Conservation (phyloP, 64 coral and sea anemone genomes). For the Trachythela sp. region DNA sequence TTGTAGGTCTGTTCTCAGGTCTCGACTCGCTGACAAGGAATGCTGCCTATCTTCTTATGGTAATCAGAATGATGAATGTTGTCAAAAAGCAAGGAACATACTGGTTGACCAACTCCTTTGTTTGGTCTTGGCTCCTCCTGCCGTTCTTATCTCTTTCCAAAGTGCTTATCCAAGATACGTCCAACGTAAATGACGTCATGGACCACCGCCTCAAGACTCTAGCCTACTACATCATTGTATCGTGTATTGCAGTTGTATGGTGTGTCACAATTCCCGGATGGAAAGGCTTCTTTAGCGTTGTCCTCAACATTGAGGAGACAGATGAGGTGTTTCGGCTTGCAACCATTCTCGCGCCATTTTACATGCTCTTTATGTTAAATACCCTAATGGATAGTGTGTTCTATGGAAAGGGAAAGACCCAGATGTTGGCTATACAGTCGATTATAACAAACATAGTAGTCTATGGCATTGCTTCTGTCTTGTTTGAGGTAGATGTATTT, state of each 20-base stretch:
- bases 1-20: neutral
- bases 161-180: neutral
- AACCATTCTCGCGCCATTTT: neutral
- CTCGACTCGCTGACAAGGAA: constrained; percentile 13
- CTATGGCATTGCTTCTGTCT: neutral
- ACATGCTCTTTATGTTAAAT: neutral
- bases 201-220: neutral
- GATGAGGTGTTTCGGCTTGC: neutral
- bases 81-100: constrained; percentile 9
- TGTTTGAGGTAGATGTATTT: constrained; percentile 17
- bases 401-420: neutral
- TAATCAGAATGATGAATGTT: constrained; percentile 3
- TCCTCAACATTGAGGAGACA: neutral
- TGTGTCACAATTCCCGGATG: neutral
- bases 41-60: neutral
- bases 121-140: constrained; percentile 8
- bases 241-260: neutral
- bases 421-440: constrained; percentile 14
- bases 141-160: constrained; percentile 8
- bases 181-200: neutral
- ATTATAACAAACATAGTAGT: constrained; percentile 4
- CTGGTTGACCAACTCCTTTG: neutral
- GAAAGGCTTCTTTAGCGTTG: neutral
- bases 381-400: neutral
- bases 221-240: neutral